A percentile compares a stretch with the other conserved stretches of the same genome.
Evolutionary conservation across 1,140 invertebrate genomes (phyloP).

Genomic region (Tachypleus tridentatus): DNA sequence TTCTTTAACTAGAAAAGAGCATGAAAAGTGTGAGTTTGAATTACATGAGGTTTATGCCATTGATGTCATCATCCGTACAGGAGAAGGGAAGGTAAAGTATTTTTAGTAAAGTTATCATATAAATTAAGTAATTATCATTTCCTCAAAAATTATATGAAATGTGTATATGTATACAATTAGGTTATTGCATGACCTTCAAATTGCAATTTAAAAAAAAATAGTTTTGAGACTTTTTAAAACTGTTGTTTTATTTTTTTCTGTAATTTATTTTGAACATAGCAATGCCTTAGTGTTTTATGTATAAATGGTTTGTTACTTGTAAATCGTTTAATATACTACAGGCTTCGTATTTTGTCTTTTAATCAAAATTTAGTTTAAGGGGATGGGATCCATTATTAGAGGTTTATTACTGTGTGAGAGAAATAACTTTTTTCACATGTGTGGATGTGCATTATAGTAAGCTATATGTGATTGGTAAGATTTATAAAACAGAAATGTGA

Average conservation of each 20-base stretch:
- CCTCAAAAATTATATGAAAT: background rate
- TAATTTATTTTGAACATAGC: background rate
- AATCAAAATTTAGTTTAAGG: no score
- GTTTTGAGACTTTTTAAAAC: background rate
- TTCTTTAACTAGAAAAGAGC: slow-evolving; percentile 62
- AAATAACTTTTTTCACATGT: no score
- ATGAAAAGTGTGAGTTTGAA: slow-evolving; percentile 94
- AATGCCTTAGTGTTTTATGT: no score
- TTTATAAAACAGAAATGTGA: no score
- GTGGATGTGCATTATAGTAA: no score
- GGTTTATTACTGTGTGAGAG: no score
- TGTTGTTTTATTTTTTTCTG: background rate
- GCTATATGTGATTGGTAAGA: no score
- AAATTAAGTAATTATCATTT: slow-evolving; percentile 3
- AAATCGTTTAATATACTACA: no score
- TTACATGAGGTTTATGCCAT: slow-evolving; percentile 97
- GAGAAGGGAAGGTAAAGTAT: slow-evolving; percentile 54
- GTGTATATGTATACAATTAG: background rate
- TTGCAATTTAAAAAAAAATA: background rate
- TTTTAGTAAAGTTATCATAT: background rate
- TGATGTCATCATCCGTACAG: slow-evolving; percentile 91
- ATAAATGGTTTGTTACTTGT: no score
- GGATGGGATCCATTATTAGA: no score
- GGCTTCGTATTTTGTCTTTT: no score
- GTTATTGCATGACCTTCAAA: background rate